phyloP scores from a whole-genome alignment of 2,888 invertebrate genomes.

The Drosophila siamana region DNA sequence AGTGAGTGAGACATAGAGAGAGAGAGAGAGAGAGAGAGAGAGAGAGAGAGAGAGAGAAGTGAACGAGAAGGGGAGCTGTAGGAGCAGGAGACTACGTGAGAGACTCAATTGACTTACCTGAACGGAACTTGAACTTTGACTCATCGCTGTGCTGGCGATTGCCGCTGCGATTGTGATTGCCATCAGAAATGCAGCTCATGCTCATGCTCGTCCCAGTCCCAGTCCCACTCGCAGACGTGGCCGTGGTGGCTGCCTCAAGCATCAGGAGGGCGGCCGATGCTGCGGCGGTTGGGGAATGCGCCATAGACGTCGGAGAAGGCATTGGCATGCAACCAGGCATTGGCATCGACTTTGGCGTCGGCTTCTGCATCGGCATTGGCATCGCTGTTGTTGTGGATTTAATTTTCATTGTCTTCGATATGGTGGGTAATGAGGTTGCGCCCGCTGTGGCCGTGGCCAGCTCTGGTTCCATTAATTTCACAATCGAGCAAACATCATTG shows the following conservation, averaged over 20 bases:
- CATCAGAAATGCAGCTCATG: slow-evolving; percentile 65
- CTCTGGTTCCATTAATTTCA: slow-evolving; percentile 80
- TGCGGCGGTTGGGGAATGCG: slow-evolving; percentile 66
- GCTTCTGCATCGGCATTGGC: not conserved
- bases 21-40: not conserved
- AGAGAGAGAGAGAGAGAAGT: not conserved
- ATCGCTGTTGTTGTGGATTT: slow-evolving; percentile 48
- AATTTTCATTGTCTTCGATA: slow-evolving; percentile 53
- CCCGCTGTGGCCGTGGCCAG: slow-evolving; percentile 10
- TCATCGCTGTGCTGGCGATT: slow-evolving; percentile 66
- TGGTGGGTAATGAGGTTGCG: slow-evolving; percentile 50
- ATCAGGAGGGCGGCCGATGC: slow-evolving; percentile 65
- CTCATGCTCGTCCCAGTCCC: slow-evolving; percentile 17
- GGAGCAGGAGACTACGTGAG: not conserved
- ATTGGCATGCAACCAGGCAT: not conserved
- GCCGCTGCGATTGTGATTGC: slow-evolving; percentile 81
- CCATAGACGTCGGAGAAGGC: not conserved
- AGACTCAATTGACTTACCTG: slow-evolving; percentile 72
- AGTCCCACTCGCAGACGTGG: not conserved
- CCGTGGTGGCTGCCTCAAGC: slow-evolving; percentile 41
- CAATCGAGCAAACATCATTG: slow-evolving; percentile 81
- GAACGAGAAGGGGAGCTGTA: not conserved
- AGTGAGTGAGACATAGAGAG: too few relatives aligned
- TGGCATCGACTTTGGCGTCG: not conserved
- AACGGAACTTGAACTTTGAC: slow-evolving; percentile 67